Evolutionary conservation across 2,797 vertebrate species (phyloP).

Genomic region (Monodelphis domestica): DNA sequence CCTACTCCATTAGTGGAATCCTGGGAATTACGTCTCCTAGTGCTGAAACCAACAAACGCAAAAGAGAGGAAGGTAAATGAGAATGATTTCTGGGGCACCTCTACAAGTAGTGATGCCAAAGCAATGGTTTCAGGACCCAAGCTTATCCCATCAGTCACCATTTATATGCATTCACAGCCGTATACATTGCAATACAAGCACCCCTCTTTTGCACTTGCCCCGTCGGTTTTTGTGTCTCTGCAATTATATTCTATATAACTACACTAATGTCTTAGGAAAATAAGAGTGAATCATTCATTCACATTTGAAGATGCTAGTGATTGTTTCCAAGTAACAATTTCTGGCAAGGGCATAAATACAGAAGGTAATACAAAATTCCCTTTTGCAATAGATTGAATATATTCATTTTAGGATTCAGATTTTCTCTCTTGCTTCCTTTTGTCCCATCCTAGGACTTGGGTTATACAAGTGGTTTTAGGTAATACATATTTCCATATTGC

Average conservation of each 20-base stretch:
- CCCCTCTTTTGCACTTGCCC: not conserved
- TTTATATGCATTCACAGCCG: not conserved
- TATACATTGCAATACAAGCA: not conserved
- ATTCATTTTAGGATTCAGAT: too few relatives aligned
- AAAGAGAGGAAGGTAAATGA: constrained; percentile 95
- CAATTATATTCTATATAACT: not conserved
- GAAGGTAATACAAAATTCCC: not conserved
- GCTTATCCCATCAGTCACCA: not conserved
- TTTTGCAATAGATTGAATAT: constrained; percentile 18
- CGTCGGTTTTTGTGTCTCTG: not conserved
- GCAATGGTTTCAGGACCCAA: not conserved
- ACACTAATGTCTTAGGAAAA: not conserved
- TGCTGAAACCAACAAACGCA: constrained; percentile 95
- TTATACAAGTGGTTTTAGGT: too few relatives aligned
- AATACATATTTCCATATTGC: too few relatives aligned
- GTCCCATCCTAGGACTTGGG: too few relatives aligned
- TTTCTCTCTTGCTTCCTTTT: too few relatives aligned
- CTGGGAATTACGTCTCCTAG: constrained; percentile 95
- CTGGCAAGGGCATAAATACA: not conserved
- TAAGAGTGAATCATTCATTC: not conserved
- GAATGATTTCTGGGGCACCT: not conserved
- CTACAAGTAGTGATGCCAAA: not conserved
- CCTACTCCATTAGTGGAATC: constrained; percentile 99
- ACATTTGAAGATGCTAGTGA: not conserved
- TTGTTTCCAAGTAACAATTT: not conserved